These are phyloP conservation scores for Eulithis prunata DNA, from an alignment of 2,888 invertebrate species.

Conservation along the genomic window DNA sequence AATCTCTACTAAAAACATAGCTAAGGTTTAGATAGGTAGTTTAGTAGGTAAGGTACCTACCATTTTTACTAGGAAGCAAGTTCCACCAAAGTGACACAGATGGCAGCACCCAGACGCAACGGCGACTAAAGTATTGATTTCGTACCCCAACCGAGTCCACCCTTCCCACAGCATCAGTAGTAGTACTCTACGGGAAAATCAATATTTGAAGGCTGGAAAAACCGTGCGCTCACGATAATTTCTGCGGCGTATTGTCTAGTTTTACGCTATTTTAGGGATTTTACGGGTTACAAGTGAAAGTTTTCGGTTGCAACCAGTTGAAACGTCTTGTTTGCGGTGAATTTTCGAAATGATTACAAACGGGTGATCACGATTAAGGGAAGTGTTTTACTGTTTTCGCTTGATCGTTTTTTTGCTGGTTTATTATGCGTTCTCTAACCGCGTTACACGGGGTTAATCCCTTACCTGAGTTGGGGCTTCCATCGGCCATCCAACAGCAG, in stretches of 20 bases:
- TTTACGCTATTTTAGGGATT: conserved; percentile 26
- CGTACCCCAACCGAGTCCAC: conserved; percentile 34
- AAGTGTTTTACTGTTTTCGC: conserved; percentile 68
- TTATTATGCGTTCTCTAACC: conserved; percentile 81
- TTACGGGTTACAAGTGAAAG: conserved; percentile 34
- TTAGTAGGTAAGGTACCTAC: too few relatives aligned
- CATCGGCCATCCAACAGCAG: conserved; percentile 64
- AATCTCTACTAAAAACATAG: too few relatives aligned
- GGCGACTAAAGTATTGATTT: conserved; percentile 70
- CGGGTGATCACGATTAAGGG: conserved; percentile 70
- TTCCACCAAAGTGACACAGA: conserved; percentile 49
- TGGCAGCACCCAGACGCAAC: conserved; percentile 59
- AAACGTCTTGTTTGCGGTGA: conserved; percentile 42
- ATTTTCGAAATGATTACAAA: conserved; percentile 62
- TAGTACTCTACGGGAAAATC: conserved; percentile 62
- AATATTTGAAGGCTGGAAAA: conserved; percentile 72
- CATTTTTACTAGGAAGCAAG: conserved; percentile 1
- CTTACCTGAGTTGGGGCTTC: conserved; percentile 73
- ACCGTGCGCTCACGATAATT: conserved; percentile 40
- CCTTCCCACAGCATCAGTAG: conserved; percentile 43
- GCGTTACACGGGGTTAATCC: conserved; percentile 76
- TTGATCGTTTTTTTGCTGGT: conserved; percentile 78
- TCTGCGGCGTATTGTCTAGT: conserved; percentile 24
- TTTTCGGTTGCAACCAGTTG: conserved; percentile 23
- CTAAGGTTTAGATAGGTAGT: too few relatives aligned